Conservation (phyloP, 2,888 invertebrate species). For the Carpatolechia fugitivella region DNA sequence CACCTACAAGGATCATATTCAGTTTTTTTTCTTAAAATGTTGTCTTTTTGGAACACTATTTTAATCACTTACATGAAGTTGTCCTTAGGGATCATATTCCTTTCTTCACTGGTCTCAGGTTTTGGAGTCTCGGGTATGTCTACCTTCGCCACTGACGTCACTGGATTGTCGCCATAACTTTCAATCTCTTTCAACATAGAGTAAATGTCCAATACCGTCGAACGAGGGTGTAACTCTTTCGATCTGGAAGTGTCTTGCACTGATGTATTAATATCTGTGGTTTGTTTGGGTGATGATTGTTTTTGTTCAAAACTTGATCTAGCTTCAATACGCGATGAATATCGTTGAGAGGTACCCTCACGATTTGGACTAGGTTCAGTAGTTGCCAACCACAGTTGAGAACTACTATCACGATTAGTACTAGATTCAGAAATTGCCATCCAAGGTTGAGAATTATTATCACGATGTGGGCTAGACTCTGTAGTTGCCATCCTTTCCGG, state of each 20-base stretch:
- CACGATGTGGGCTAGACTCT: neutral
- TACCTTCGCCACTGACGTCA: slow-evolving; percentile 38
- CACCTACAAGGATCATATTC: too few relatives aligned
- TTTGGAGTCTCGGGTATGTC: slow-evolving; percentile 33
- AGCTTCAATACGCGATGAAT: neutral
- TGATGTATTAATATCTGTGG: slow-evolving; percentile 18
- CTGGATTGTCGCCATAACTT: slow-evolving; percentile 66
- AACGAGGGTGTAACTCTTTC: slow-evolving; percentile 52
- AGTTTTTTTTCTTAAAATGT: too few relatives aligned
- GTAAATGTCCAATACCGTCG: slow-evolving; percentile 72
- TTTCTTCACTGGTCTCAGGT: slow-evolving; percentile 26
- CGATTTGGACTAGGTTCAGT: neutral
- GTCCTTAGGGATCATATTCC: slow-evolving; percentile 51
- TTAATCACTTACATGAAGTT: slow-evolving; percentile 64
- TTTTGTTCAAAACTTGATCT: slow-evolving; percentile 2
- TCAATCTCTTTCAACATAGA: slow-evolving; percentile 76
- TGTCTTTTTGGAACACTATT: too few relatives aligned
- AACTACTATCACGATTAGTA: neutral
- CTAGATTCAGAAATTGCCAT: neutral
- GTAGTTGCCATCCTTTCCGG: slow-evolving; percentile 13
- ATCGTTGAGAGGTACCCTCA: neutral
- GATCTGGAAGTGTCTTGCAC: slow-evolving; percentile 32
- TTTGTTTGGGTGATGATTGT: neutral
- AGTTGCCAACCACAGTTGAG: neutral
- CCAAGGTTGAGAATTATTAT: neutral